Evolutionary conservation across 2,888 invertebrate species (phyloP).

Genomic region (Drosophila tripunctata): DNA sequence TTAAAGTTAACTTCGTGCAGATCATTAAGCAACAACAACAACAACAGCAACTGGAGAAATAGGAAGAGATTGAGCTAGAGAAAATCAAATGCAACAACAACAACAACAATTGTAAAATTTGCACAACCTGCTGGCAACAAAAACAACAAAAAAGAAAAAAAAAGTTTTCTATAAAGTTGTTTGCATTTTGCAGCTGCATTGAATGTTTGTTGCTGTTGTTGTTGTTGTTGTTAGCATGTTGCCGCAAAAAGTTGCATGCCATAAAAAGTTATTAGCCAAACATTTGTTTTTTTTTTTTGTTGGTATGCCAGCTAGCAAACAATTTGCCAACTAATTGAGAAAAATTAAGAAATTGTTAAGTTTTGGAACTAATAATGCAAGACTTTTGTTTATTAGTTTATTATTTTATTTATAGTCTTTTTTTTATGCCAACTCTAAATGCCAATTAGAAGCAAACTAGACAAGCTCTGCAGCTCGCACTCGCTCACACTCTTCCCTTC

Average conservation of each 20-base stretch:
- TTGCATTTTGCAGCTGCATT: conserved; percentile 62
- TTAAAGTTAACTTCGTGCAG: conserved; percentile 79
- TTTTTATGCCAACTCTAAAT: conserved; percentile 4
- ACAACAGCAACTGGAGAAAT: conserved; percentile 14
- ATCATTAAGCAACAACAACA: conserved; percentile 63
- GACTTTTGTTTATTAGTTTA: not conserved
- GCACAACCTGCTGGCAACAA: conserved; percentile 43
- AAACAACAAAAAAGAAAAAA: not conserved
- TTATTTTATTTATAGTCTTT: too few relatives aligned
- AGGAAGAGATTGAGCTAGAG: conserved; percentile 3
- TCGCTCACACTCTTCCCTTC: conserved; percentile 1
- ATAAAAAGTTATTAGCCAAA: conserved; percentile 52
- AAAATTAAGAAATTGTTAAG: conserved; percentile 7
- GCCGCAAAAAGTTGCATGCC: conserved; percentile 60
- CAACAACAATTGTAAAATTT: conserved; percentile 42
- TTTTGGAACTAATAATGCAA: not conserved
- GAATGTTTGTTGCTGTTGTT: conserved; percentile 22
- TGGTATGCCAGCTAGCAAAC: conserved; percentile 17
- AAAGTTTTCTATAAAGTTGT: conserved; percentile 55
- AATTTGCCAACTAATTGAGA: conserved; percentile 5
- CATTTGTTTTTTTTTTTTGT: too few relatives aligned
- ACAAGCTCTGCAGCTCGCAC: conserved; percentile 13
- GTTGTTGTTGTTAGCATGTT: conserved; percentile 45
- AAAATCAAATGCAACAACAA: conserved; percentile 20
- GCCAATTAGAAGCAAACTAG: conserved; percentile 26